Evolutionary conservation across 2,113 vertebrate species (phyloP), one percentile per base, ranked within the genome.

Genomic region (Nerophis ophidion): DNA sequence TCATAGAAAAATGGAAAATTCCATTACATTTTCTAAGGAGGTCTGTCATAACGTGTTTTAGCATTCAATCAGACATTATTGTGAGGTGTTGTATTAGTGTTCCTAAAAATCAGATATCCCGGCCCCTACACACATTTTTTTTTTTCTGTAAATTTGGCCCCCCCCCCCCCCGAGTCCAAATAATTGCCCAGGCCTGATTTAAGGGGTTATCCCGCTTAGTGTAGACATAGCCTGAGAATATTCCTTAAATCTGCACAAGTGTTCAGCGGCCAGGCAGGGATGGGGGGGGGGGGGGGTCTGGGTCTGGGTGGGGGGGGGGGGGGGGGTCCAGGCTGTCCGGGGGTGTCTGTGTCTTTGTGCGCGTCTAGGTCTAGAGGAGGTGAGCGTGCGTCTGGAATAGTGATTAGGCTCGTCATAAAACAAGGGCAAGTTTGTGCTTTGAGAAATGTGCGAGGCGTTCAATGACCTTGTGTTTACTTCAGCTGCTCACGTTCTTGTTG

Each of bases 191-290:
- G n/a, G n/a, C n/a, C n/a, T n/a, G n/a, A n/a, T n/a, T 26, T 26
- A 26, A 26, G 26, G 26, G 26, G 26, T 26, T 26, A 1, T 1
- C 26, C 2, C 3, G 26, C 1, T 26, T 26, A 26, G 3, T 26
- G 19, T 26, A 26, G 19, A 26, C 26, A 26, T 26, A 3, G 26
- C 26, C 26, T 26, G 26, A 26, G 77, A 79, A 83, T 84, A 71
- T 81, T 80, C 80, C 80, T 84, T 65, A 77, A 83, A 84, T 81
- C 79, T 74, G 72, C 74, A 72, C 74, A 75, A 86, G 76, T 69
- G 78, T 84, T 80, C 83, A 66, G 65, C 8, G n/a, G 68, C 74
- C 12, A 33, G 75, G 71, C 65, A 63, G 74, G 71, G 65, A 71
- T 80, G 26, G 68, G 63, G 57, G 55, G 70, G 72, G 70, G 63